A percentile compares a stretch with the other conserved stretches of the same genome.
phyloP scores from a whole-genome alignment of 2,888 invertebrate species.

The Conchocele bisecta region DNA sequence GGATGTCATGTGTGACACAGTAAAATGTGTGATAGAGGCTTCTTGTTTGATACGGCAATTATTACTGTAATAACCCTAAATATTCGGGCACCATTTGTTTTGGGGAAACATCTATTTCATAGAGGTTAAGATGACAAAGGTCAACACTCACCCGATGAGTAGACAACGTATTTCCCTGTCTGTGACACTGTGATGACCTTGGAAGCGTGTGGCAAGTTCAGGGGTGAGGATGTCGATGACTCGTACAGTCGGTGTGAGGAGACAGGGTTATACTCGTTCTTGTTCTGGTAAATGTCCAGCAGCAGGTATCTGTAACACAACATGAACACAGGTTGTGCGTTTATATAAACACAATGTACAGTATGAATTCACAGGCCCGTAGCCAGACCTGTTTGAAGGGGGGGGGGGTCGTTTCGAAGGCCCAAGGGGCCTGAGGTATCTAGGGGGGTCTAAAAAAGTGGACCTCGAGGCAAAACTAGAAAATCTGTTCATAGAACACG shows the following conservation, averaged over 20 bases:
- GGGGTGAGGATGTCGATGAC: constrained; percentile 15
- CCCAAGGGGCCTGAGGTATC: no score
- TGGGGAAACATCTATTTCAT: no score
- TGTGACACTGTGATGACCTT: constrained; percentile 39
- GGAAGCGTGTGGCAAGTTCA: constrained; percentile 38
- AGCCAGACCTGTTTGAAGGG: no score
- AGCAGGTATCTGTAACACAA: constrained; percentile 54
- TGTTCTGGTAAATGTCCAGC: constrained; percentile 39
- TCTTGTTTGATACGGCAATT: not conserved
- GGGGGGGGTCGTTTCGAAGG: no score
- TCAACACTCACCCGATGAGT: constrained; percentile 39
- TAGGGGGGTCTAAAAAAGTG: no score
- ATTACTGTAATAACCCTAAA: not conserved
- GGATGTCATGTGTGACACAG: not conserved
- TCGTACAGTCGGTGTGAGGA: constrained; percentile 26
- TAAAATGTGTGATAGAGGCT: not conserved
- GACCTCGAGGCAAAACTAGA: no score
- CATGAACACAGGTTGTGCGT: no score
- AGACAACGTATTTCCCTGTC: constrained; percentile 52
- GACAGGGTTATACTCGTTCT: constrained; percentile 30
- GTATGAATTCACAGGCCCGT: no score
- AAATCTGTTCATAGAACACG: no score
- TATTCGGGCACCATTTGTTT: not conserved
- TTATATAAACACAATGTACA: no score
- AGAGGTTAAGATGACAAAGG: no score